These are phyloP conservation scores for Alectura lathami DNA, from an alignment of 2,113 vertebrate species.

Conservation along the genomic window DNA sequence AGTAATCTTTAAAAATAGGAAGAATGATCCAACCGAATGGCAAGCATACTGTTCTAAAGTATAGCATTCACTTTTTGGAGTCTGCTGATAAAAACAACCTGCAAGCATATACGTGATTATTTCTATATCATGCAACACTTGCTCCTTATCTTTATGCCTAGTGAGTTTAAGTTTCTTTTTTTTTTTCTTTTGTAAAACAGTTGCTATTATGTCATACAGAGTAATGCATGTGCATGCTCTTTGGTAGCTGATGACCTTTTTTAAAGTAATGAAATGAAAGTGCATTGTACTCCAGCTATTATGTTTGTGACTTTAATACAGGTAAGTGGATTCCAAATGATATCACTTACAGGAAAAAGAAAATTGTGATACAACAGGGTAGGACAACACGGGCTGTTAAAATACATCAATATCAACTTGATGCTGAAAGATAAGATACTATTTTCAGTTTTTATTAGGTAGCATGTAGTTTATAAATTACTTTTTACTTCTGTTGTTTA, in stretches of 20 bases:
- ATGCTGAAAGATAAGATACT: neutral
- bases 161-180: neutral
- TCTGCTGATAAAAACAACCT: neutral
- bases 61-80: neutral
- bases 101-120: neutral
- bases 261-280: constrained; percentile 41
- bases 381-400: neutral
- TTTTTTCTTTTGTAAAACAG: neutral
- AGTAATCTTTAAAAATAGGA: neutral
- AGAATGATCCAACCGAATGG: neutral
- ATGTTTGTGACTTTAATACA: constrained; percentile 46
- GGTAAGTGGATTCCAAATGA: constrained; percentile 71
- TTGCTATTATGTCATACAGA: constrained; percentile 28
- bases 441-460: neutral
- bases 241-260: constrained; percentile 46
- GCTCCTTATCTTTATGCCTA: neutral
- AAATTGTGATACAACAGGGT: neutral
- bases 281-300: constrained; percentile 46
- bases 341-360: neutral
- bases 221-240: constrained; percentile 76
- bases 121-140: constrained; percentile 24
- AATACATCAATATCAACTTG: neutral
- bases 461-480: neutral
- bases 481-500: neutral
- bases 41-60: neutral